Evolutionary conservation across 2,888 invertebrate species (phyloP), one percentile per base, ranked within the genome.

Genomic region (Lithodes maja): DNA sequence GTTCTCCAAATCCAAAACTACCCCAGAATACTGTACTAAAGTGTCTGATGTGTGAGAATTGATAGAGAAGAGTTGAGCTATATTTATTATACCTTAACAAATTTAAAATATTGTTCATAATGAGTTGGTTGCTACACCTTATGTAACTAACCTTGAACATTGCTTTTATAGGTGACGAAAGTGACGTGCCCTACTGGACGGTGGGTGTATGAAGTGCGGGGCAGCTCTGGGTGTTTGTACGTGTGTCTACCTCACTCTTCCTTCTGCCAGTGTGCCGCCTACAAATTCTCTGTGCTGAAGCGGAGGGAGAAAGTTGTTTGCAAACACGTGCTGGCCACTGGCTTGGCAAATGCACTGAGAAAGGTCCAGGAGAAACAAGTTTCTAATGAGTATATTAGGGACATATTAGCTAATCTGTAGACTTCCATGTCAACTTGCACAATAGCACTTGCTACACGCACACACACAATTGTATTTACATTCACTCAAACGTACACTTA

Each of bases 251-350:
- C 89, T 3, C 50, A 89, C 61, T 89, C 89, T 1, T 50, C 52
- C 15, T 89, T 83, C 69, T 89, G 89, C 54, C 86, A 89, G 79
- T 89, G 89, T 69, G 82, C 86, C 50, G 89, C 89, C 9, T 89
- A 83, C 61, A 89, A 89, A 68, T 89, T 61, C 80, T 53, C 68
- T n/a, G 86, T 89, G 50, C 55, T 89, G 0, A 89, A 85, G 71
- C 82, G 78, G 71, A 82, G 79, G 68, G 89, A 89, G 9, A 82
- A 49, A 17, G 53, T 84, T 2, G 33, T 89, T 17, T 89, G 89
- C 78, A 89, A 89, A 78, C 89, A 89, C 83, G 89, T 89, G 1
- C 85, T 89, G 9, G 89, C 89, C 68, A 82, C 89, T 50, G 53
- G 69, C 49, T 69, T 89, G 7, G 74, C 89, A 49, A 69, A 77